Evolutionary conservation across 1,140 invertebrate species (phyloP).

Genomic region (Drosophila ficusphila): DNA sequence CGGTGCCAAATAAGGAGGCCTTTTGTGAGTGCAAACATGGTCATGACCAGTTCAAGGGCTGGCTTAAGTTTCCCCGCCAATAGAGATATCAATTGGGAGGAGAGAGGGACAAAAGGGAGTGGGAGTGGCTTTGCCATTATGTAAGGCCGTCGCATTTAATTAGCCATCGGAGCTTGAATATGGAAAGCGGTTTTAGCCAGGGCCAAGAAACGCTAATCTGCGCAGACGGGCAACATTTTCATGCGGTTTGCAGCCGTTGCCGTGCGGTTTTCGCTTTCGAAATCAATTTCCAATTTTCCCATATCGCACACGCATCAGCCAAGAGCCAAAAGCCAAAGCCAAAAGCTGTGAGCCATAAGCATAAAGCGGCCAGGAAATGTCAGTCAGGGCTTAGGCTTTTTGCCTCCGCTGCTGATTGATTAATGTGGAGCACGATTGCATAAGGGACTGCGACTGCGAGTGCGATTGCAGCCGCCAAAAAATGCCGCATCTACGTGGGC

Average conservation of each 20-base stretch:
- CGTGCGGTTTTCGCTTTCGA: slow-evolving; percentile 68
- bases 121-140: slow-evolving; percentile 7
- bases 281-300: slow-evolving; percentile 66
- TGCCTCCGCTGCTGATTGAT: slow-evolving; percentile 49
- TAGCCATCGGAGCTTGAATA: slow-evolving; percentile 31
- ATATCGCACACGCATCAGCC: slow-evolving; percentile 61
- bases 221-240: slow-evolving; percentile 49
- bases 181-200: slow-evolving; percentile 43
- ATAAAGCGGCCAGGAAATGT: slow-evolving; percentile 57
- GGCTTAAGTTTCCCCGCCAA: slow-evolving; percentile 49
- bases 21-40: slow-evolving; percentile 23
- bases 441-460: slow-evolving; percentile 45
- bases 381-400: slow-evolving; percentile 65
- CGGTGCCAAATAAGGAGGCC: slow-evolving; percentile 65
- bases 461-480: slow-evolving; percentile 27
- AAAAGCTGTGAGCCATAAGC: background rate
- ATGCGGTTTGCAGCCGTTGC: slow-evolving; percentile 45
- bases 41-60: slow-evolving; percentile 77
- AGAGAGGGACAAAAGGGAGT: background rate
- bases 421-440: slow-evolving; percentile 72
- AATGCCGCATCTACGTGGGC: slow-evolving; percentile 27
- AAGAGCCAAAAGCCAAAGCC: background rate
- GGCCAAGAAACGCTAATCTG: slow-evolving; percentile 57
- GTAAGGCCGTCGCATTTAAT: slow-evolving; percentile 55
- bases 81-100: slow-evolving; percentile 50